Conservation (phyloP, 2,888 invertebrate genomes). For the Chymomyza amoena region DNA sequence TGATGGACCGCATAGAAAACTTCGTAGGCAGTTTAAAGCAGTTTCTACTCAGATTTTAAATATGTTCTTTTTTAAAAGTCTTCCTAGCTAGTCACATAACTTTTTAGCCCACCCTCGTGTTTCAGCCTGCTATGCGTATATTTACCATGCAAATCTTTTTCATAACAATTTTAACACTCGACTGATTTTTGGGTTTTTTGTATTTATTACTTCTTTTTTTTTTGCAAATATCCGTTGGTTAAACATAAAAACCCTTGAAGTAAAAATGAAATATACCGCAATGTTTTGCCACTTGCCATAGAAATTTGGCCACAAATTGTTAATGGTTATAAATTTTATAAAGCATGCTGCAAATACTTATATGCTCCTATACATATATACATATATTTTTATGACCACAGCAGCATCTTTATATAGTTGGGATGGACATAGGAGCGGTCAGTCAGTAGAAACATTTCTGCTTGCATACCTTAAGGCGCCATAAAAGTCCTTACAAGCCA, state of each 20-base stretch:
- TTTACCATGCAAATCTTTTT: constrained; percentile 63
- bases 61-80: neutral
- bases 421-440: neutral
- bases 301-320: constrained; percentile 47
- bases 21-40: no score
- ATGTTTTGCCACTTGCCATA: constrained; percentile 56
- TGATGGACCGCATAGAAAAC: no score
- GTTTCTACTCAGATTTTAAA: no score
- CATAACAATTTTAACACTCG: constrained; percentile 68
- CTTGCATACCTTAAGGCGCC: constrained; percentile 60
- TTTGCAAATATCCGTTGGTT: constrained; percentile 9
- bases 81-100: no score
- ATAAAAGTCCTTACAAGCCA: constrained; percentile 38
- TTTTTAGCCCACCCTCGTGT: neutral
- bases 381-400: neutral
- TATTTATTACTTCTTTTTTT: neutral
- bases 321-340: constrained; percentile 40
- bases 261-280: constrained; percentile 71
- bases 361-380: neutral
- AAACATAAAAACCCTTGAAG: constrained; percentile 38
- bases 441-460: neutral
- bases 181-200: constrained; percentile 44
- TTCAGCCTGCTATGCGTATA: neutral
- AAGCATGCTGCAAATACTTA: neutral
- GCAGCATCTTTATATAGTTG: neutral